These are phyloP conservation scores for Notodonta dromedarius DNA, from an alignment of 2,888 invertebrate species.

Conservation along the genomic window DNA sequence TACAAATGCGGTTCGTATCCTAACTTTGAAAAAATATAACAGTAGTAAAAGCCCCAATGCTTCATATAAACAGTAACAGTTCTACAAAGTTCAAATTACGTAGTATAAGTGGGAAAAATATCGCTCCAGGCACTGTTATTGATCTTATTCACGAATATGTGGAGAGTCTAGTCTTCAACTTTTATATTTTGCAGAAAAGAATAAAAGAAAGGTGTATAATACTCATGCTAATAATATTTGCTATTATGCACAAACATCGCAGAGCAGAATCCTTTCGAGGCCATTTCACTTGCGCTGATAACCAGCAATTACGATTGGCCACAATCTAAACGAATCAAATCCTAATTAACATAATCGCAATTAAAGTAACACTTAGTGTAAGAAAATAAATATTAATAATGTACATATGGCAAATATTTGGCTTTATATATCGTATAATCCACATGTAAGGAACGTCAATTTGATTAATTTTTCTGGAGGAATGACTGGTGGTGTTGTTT, in stretches of 20 bases:
- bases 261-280: conserved; percentile 68
- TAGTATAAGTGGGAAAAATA: conserved; percentile 68
- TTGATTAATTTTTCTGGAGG: conserved; percentile 25
- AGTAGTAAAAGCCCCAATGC: conserved; percentile 79
- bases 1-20: conserved; percentile 78
- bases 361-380: conserved; percentile 60
- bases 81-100: conserved; percentile 60
- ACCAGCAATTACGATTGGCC: conserved; percentile 27
- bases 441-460: conserved; percentile 53
- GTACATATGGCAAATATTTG: conserved; percentile 83
- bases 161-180: conserved; percentile 16
- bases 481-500: conserved; percentile 27
- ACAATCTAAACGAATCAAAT: conserved; percentile 43
- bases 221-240: conserved; percentile 78
- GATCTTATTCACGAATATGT: conserved; percentile 48
- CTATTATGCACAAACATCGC: conserved; percentile 69
- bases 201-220: conserved; percentile 54
- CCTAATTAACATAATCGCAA: conserved; percentile 51
- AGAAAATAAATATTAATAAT: conserved; percentile 70
- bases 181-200: conserved; percentile 44
- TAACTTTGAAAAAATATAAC: conserved; percentile 81
- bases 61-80: conserved; percentile 70
- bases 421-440: conserved; percentile 71
- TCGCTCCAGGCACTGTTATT: conserved; percentile 76
- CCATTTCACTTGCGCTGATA: conserved; percentile 16